These are phyloP conservation scores for Aurelia aurita complex sp. Pacific DNA, from an alignment of 30 jellyfish, hydroid and myxozoan species.

Conservation along the genomic window DNA sequence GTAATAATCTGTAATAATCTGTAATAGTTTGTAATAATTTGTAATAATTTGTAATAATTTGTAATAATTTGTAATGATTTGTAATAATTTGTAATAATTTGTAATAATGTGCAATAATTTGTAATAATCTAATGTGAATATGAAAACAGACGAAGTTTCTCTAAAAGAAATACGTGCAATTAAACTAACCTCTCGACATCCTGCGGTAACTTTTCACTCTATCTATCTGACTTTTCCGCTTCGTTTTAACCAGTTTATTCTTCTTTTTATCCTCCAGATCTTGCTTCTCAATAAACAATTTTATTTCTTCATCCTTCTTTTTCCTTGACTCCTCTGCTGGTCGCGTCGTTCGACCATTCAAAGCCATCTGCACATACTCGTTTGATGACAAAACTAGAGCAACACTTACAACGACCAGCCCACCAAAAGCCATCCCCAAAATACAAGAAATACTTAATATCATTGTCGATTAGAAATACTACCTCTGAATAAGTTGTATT, in stretches of 20 bases:
- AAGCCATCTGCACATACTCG: constrained; percentile 1
- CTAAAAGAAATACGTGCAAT: too few species aligned
- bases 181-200: neutral
- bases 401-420: neutral
- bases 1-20: too few species aligned
- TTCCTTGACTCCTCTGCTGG: constrained; percentile 8
- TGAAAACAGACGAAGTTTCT: too few species aligned
- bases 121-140: too few species aligned
- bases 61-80: too few species aligned
- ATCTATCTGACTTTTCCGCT: too few species aligned
- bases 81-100: too few species aligned
- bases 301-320: neutral
- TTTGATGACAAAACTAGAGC: neutral
- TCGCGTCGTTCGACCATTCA: neutral
- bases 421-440: neutral
- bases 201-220: neutral
- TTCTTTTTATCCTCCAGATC: neutral
- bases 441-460: neutral
- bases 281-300: neutral
- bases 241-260: neutral
- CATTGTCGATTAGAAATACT: too few species aligned
- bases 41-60: too few species aligned
- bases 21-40: too few species aligned
- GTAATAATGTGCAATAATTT: too few species aligned
- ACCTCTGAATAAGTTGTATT: too few species aligned